These are phyloP conservation scores for Entomyzon cyanotis DNA, from an alignment of 2,113 vertebrate genomes.

Conservation along the genomic window DNA sequence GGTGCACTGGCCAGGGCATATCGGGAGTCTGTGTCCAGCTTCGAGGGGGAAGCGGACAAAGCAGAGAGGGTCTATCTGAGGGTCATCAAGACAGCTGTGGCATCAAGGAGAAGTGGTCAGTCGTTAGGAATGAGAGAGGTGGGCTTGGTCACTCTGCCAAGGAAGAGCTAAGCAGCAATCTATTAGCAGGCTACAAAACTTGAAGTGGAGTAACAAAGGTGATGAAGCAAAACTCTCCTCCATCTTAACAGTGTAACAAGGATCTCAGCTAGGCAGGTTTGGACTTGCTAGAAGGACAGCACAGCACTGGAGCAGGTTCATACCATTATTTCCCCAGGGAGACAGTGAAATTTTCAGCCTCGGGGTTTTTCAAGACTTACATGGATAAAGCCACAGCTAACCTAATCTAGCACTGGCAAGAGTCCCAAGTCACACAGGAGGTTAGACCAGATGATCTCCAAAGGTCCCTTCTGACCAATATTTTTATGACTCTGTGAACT, in stretches of 20 bases:
- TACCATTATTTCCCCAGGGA: background rate
- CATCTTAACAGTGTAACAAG: background rate
- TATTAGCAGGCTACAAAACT: background rate
- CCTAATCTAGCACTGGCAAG: background rate
- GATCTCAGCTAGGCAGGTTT: background rate
- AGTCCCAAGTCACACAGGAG: background rate
- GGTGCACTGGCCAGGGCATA: background rate
- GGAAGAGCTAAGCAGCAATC: background rate
- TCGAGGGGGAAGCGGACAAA: background rate
- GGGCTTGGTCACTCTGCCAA: background rate
- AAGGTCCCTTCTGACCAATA: background rate
- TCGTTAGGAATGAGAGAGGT: background rate
- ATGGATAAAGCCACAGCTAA: background rate
- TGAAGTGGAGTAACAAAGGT: background rate
- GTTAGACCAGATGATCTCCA: background rate
- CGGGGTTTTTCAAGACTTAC: background rate
- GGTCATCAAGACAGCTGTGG: background rate
- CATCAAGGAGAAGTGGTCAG: background rate
- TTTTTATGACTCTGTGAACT: constrained; percentile 1
- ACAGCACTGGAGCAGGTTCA: background rate
- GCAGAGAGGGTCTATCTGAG: background rate
- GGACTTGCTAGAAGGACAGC: background rate
- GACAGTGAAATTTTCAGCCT: background rate
- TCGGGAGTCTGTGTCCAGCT: background rate
- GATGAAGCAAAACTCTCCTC: background rate